phyloP scores from a whole-genome alignment of 2,113 vertebrate species.

The Gymnogyps californianus region DNA sequence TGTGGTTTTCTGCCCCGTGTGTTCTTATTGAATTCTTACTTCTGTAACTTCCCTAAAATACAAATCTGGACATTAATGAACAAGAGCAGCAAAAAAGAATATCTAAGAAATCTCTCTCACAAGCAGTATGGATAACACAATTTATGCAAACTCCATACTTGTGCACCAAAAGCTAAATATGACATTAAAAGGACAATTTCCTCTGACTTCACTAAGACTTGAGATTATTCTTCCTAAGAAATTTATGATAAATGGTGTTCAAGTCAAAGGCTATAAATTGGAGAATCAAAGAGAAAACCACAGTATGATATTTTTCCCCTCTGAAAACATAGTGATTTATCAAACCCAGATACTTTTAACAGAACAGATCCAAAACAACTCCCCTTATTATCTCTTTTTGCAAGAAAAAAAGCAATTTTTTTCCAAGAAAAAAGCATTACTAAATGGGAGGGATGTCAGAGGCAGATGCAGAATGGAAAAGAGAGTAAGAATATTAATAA shows the following conservation, averaged over 20 bases:
- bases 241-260: background rate
- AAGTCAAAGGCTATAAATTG: background rate
- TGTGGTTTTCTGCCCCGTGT: slow-evolving; percentile 90
- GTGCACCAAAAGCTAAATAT: background rate
- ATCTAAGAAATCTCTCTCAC: background rate
- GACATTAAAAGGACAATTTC: background rate
- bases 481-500: background rate
- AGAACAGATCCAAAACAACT: background rate
- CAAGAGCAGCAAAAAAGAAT: background rate
- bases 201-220: background rate
- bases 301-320: background rate
- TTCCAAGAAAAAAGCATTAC: background rate
- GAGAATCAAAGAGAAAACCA: background rate
- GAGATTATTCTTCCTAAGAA: background rate
- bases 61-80: slow-evolving; percentile 9
- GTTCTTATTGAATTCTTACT: slow-evolving; percentile 91
- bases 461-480: background rate
- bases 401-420: background rate
- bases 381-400: background rate
- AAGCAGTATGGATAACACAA: background rate
- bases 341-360: background rate
- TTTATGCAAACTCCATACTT: background rate
- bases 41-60: slow-evolving; percentile 87
- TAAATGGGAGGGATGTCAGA: background rate
- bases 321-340: background rate